A percentile compares a stretch with the other conserved stretches of the same genome.
Conservation (phyloP, 1,140 invertebrate genomes). For the Coboldia fuscipes region DNA sequence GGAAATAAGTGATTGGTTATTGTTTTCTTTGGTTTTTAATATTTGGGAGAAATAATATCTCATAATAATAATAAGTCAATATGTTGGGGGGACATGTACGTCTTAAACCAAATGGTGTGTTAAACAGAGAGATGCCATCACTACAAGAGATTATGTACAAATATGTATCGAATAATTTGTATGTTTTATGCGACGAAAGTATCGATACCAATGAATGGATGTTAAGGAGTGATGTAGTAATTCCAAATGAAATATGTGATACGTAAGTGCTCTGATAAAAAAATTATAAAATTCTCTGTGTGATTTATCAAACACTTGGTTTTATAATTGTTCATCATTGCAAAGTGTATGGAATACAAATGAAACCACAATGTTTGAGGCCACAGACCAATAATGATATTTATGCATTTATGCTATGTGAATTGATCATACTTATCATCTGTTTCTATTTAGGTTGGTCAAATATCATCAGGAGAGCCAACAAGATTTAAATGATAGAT, state of each 20-base stretch:
- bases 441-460: neutral
- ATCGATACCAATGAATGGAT: conserved; percentile 16
- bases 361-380: too few relatives aligned
- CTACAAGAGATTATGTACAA: conserved; percentile 38
- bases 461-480: conserved; percentile 28
- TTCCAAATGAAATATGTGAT: conserved; percentile 51
- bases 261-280: conserved; percentile 10
- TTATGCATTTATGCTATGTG: too few relatives aligned
- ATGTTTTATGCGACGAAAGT: conserved; percentile 27
- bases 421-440: too few relatives aligned
- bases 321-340: too few relatives aligned
- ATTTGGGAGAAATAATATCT: too few relatives aligned
- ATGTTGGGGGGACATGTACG: conserved; percentile 20
- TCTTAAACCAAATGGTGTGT: conserved; percentile 17
- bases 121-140: conserved; percentile 20
- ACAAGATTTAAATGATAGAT: conserved; percentile 32
- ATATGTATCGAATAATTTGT: conserved; percentile 36
- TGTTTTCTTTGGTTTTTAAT: too few relatives aligned
- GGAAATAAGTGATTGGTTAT: too few relatives aligned
- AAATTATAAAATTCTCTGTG: too few relatives aligned
- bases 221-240: conserved; percentile 27
- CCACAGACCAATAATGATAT: too few relatives aligned
- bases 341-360: too few relatives aligned
- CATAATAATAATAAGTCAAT: neutral
- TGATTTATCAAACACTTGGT: too few relatives aligned